Evolutionary conservation across 1,140 invertebrate genomes (phyloP).

Genomic region (Tetramorium parvispinum): DNA sequence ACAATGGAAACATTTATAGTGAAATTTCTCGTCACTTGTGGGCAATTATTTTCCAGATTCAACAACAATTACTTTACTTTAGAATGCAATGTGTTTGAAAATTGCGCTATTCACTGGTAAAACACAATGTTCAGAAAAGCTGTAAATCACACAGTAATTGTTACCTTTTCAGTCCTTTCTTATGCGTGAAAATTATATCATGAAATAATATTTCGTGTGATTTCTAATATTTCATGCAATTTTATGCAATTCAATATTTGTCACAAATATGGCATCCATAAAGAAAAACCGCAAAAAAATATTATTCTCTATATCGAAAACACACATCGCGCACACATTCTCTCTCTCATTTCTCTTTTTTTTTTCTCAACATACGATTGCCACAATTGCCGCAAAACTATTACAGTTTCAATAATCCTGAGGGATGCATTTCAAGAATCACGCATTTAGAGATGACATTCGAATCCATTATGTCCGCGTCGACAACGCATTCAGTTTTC

Average conservation of each 20-base stretch:
- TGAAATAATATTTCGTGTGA: background rate
- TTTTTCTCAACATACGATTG: background rate
- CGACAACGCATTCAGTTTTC: constrained; percentile 49
- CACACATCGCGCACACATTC: too few relatives aligned
- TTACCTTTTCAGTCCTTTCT: background rate
- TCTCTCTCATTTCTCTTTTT: background rate
- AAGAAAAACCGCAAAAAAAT: background rate
- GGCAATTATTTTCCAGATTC: background rate
- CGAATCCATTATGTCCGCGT: background rate
- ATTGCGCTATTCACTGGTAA: background rate
- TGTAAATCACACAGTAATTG: constrained; percentile 10
- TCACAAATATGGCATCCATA: background rate
- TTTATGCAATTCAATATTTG: constrained; percentile 1
- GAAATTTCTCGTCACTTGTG: constrained; percentile 30
- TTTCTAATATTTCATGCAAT: constrained; percentile 16
- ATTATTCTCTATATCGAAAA: background rate
- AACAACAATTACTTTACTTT: background rate
- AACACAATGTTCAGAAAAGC: background rate
- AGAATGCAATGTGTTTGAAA: constrained; percentile 11
- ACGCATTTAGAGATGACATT: constrained; percentile 3
- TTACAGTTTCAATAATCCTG: background rate
- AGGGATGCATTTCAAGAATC: constrained; percentile 14
- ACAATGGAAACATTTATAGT: background rate
- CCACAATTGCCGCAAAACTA: background rate
- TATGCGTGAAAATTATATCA: background rate